Percentiles rank a stretch among this genome's conserved stretches.
phyloP scores from a whole-genome alignment of 2,888 invertebrate species.

The Cryptocephalus primarius region DNA sequence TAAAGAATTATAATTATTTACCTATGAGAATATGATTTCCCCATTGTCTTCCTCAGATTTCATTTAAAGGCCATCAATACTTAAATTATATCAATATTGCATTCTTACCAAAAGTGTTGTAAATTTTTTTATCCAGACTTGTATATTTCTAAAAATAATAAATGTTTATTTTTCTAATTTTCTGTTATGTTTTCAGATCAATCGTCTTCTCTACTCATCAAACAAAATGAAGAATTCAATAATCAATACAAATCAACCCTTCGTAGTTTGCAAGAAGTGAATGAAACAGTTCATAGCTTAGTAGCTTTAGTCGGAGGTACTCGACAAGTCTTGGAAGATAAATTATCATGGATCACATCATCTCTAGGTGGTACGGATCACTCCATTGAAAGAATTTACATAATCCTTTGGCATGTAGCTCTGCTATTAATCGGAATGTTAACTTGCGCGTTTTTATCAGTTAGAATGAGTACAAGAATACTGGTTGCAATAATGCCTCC shows the following conservation, averaged over 20 bases:
- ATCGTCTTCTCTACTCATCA: constrained; percentile 35
- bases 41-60: no score
- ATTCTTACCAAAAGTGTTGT: no score
- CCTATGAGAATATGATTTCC: no score
- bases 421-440: constrained; percentile 32
- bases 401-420: constrained; percentile 29
- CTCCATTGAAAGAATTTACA: constrained; percentile 30
- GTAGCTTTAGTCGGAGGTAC: constrained; percentile 29
- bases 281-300: constrained; percentile 39
- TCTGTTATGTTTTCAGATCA: constrained; percentile 28
- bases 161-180: no score
- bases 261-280: constrained; percentile 41
- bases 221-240: constrained; percentile 39
- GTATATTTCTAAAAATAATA: no score
- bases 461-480: constrained; percentile 23
- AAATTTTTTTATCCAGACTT: no score
- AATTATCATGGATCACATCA: constrained; percentile 28
- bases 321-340: constrained; percentile 29
- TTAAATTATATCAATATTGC: no score
- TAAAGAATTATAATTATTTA: no score
- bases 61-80: no score
- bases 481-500: constrained; percentile 27
- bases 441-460: constrained; percentile 31
- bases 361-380: constrained; percentile 35
- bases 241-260: constrained; percentile 41